Percentiles rank a stretch among this genome's conserved stretches.
Conservation (phyloP, 2,113 vertebrate species). For the Melanostigma gelatinosum region DNA sequence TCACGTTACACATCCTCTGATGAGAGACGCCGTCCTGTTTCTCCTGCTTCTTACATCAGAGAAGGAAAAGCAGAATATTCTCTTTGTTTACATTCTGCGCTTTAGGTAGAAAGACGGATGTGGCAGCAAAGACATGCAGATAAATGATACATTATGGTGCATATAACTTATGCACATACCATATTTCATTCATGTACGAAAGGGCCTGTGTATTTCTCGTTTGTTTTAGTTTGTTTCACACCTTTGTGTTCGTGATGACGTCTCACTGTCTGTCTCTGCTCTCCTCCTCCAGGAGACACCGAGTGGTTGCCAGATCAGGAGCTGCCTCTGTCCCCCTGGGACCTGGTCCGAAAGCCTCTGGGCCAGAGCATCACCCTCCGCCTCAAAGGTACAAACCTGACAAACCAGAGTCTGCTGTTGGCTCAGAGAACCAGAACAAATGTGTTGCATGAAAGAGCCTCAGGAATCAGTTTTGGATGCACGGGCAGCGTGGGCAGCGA, state of each 20-base stretch:
- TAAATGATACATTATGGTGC: neutral
- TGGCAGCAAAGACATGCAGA: neutral
- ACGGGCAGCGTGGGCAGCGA: slow-evolving; percentile 9
- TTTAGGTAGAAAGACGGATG: neutral
- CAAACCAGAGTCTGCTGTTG: neutral
- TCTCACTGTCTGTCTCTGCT: neutral
- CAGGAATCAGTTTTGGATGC: slow-evolving; percentile 31
- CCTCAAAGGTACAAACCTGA: slow-evolving; percentile 77
- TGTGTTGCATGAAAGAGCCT: slow-evolving; percentile 45
- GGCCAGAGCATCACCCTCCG: slow-evolving; percentile 85
- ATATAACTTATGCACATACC: neutral
- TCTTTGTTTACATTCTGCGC: neutral
- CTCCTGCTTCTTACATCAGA: neutral
- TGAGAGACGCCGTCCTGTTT: neutral
- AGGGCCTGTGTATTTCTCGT: neutral
- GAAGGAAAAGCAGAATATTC: neutral
- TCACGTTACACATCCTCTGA: neutral
- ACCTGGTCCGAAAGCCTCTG: slow-evolving; percentile 89
- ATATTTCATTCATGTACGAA: neutral
- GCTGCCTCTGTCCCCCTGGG: slow-evolving; percentile 88
- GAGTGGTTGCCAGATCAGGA: slow-evolving; percentile 89
- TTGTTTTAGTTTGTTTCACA: neutral
- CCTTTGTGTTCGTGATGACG: neutral
- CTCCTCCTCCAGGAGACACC: slow-evolving; percentile 83
- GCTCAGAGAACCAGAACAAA: slow-evolving; percentile 36